Conservation (phyloP, 2,888 invertebrate species). For the Drosophila flavopinicola region DNA sequence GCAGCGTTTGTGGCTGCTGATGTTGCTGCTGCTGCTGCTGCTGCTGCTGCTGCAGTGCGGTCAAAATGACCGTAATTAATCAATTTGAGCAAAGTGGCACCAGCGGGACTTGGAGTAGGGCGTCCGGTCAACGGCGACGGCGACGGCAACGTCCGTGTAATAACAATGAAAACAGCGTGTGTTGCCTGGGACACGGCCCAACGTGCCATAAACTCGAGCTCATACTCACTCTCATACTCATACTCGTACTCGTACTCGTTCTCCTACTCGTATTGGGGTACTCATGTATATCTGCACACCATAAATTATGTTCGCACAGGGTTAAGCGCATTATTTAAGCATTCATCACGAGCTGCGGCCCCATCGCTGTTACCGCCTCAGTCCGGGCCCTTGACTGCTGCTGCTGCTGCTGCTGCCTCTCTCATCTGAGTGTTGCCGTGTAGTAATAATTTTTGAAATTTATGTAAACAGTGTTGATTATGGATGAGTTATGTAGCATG, state of each 20-base stretch:
- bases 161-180: conserved; percentile 77
- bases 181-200: conserved; percentile 37
- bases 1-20: conserved; percentile 45
- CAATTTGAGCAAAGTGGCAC: conserved; percentile 77
- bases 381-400: conserved; percentile 25
- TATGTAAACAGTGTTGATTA: conserved; percentile 80
- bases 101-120: conserved; percentile 41
- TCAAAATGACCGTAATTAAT: conserved; percentile 78
- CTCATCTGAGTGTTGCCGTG: conserved; percentile 60
- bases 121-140: conserved; percentile 69
- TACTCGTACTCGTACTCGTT: conserved; percentile 28
- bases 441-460: conserved; percentile 79
- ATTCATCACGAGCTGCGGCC: conserved; percentile 73
- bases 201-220: no score
- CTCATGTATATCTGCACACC: conserved; percentile 79
- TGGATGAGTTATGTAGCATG: conserved; percentile 77
- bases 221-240: conserved; percentile 13
- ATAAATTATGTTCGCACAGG: conserved; percentile 83
- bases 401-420: conserved; percentile 7
- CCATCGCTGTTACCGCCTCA: conserved; percentile 12
- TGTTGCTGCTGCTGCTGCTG: conserved; percentile 15
- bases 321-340: conserved; percentile 81
- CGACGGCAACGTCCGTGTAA: conserved; percentile 75
- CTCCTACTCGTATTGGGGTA: conserved; percentile 36
- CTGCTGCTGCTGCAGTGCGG: conserved; percentile 31